These are phyloP conservation scores for Sternarchorhynchus goeldii DNA, from an alignment of 2,797 vertebrate genomes.

Conservation along the genomic window DNA sequence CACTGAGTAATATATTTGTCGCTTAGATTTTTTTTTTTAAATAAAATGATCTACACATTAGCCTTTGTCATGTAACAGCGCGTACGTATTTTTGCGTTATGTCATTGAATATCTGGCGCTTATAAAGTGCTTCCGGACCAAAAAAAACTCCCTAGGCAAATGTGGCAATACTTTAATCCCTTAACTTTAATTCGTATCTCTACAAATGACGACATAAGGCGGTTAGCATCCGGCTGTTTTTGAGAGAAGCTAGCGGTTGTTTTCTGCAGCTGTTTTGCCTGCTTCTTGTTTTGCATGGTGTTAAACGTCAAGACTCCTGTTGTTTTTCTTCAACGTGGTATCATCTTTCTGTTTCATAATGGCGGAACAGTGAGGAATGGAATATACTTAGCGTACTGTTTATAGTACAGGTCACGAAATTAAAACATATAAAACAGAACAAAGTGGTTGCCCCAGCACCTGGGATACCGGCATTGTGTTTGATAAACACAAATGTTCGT, in stretches of 20 bases:
- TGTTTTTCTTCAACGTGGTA: slow-evolving; percentile 42
- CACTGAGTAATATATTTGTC: slow-evolving; percentile 33
- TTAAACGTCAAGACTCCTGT: slow-evolving; percentile 30
- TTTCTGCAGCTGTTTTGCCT: slow-evolving; percentile 62
- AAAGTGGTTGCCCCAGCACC: slow-evolving; percentile 17
- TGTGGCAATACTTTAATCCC: slow-evolving; percentile 72
- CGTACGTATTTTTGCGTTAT: slow-evolving; percentile 22
- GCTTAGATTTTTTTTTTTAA: slow-evolving; percentile 10
- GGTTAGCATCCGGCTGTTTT: slow-evolving; percentile 70
- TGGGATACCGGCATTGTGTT: slow-evolving; percentile 22
- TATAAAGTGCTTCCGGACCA: background rate
- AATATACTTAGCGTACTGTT: too few relatives aligned
- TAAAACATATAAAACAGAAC: slow-evolving; percentile 1
- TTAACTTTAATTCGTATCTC: slow-evolving; percentile 72
- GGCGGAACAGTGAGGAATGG: background rate
- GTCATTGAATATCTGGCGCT: slow-evolving; percentile 11
- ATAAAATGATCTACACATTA: slow-evolving; percentile 11
- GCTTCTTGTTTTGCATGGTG: slow-evolving; percentile 39
- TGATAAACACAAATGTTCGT: slow-evolving; percentile 36
- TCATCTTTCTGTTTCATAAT: slow-evolving; percentile 43
- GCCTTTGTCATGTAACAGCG: slow-evolving; percentile 18
- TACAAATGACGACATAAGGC: slow-evolving; percentile 65
- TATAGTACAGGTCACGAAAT: background rate
- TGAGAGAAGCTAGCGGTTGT: slow-evolving; percentile 64
- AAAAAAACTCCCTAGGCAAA: slow-evolving; percentile 52